A percentile compares a stretch with the other conserved stretches of the same genome.
Evolutionary conservation across 2,888 invertebrate species (phyloP).

Genomic region (Thecophora atra): DNA sequence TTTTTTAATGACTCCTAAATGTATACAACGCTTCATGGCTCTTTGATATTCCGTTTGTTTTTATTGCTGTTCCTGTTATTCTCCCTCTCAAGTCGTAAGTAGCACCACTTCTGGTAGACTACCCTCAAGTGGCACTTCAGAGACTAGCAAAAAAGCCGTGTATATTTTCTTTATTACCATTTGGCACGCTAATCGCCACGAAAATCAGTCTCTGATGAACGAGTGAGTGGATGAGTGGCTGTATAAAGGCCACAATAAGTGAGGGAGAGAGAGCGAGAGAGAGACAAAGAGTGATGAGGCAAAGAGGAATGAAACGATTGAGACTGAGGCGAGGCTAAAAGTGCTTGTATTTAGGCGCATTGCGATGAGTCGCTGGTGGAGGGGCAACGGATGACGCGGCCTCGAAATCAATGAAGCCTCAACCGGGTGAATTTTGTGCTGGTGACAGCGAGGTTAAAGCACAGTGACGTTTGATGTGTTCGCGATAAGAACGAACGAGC

Average conservation of each 20-base stretch:
- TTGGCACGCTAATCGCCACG: constrained; percentile 32
- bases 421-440: background rate
- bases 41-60: constrained; percentile 6
- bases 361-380: no score
- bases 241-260: no score
- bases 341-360: background rate
- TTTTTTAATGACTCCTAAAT: constrained; percentile 19
- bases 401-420: constrained; percentile 7
- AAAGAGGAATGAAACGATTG: background rate
- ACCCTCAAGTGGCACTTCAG: constrained; percentile 32
- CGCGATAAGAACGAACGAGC: constrained; percentile 1
- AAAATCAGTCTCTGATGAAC: constrained; percentile 3
- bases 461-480: constrained; percentile 27
- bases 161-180: constrained; percentile 32
- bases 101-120: constrained; percentile 21
- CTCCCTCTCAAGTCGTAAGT: background rate
- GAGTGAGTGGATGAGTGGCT: background rate
- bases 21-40: background rate
- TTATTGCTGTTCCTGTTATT: constrained; percentile 22
- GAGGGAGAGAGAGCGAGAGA: no score
- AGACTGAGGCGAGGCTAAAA: background rate
- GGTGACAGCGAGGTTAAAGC: constrained; percentile 30
- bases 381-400: background rate
- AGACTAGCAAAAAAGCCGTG: constrained; percentile 1
- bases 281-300: background rate